A percentile compares a stretch with the other conserved stretches of the same genome.
These are phyloP conservation scores for Palaemon carinicauda DNA, from an alignment of 1,140 invertebrate species.

Conservation along the genomic window DNA sequence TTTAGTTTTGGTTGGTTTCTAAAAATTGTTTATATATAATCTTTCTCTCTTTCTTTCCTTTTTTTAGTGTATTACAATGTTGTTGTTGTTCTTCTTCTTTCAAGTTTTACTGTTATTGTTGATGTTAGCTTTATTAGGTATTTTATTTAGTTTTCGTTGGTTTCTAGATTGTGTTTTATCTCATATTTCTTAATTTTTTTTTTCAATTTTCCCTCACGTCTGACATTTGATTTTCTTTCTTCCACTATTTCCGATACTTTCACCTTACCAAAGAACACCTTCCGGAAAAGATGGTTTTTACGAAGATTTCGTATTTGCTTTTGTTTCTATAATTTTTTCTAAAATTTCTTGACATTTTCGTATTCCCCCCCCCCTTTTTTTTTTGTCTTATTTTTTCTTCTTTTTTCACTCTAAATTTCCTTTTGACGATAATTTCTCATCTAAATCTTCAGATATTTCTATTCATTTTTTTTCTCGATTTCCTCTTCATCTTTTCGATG, in stretches of 20 bases:
- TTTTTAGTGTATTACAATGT: no score
- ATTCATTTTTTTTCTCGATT: neutral
- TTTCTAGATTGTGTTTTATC: neutral
- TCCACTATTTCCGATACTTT: neutral
- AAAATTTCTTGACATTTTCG: no score
- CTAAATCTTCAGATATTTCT: neutral
- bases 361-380: neutral
- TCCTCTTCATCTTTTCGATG: no score
- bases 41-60: neutral
- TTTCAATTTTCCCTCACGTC: neutral
- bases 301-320: neutral
- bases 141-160: neutral
- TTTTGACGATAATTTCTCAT: neutral
- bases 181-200: neutral
- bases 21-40: no score
- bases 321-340: no score
- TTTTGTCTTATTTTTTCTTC: neutral
- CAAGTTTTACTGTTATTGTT: no score
- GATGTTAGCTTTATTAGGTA: no score
- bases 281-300: no score
- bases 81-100: neutral
- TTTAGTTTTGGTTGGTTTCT: no score
- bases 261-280: no score
- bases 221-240: neutral
- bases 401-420: neutral